Evolutionary conservation across 2,797 vertebrate species (phyloP).

Genomic region (Erpetoichthys calabaricus): DNA sequence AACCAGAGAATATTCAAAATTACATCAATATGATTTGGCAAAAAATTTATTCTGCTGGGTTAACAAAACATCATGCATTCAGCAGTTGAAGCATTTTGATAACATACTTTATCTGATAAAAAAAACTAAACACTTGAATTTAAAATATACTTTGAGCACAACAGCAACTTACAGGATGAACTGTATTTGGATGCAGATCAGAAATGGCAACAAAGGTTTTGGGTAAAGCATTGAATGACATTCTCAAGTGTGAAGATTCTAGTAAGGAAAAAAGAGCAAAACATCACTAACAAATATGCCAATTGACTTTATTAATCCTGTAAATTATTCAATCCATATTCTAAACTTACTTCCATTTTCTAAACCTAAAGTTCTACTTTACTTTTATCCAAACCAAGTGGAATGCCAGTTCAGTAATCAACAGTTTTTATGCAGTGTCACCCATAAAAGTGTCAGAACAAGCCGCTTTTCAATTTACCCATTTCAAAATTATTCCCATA

Average conservation of each 20-base stretch:
- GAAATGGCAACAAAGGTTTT: conserved; percentile 59
- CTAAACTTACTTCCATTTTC: too few species aligned
- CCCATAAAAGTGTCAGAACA: too few species aligned
- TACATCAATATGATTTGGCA: neutral
- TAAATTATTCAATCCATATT: neutral
- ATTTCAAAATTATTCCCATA: too few species aligned
- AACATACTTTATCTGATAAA: neutral
- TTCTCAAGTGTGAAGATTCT: conserved; percentile 33
- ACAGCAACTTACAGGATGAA: conserved; percentile 61
- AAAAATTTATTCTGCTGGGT: neutral
- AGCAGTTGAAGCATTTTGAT: neutral
- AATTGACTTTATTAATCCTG: too few species aligned
- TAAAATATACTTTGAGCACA: neutral
- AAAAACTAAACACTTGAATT: neutral
- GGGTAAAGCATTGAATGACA: conserved; percentile 40
- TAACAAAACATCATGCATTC: neutral
- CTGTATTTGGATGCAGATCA: conserved; percentile 72
- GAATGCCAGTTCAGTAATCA: too few species aligned
- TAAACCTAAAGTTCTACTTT: too few species aligned
- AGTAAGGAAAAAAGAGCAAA: too few species aligned
- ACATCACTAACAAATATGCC: too few species aligned
- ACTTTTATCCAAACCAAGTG: too few species aligned
- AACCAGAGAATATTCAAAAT: neutral
- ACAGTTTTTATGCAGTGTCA: too few species aligned
- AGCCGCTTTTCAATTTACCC: too few species aligned